Evolutionary conservation across 2,797 vertebrate genomes (phyloP).

Genomic region (Danio aesculapii): DNA sequence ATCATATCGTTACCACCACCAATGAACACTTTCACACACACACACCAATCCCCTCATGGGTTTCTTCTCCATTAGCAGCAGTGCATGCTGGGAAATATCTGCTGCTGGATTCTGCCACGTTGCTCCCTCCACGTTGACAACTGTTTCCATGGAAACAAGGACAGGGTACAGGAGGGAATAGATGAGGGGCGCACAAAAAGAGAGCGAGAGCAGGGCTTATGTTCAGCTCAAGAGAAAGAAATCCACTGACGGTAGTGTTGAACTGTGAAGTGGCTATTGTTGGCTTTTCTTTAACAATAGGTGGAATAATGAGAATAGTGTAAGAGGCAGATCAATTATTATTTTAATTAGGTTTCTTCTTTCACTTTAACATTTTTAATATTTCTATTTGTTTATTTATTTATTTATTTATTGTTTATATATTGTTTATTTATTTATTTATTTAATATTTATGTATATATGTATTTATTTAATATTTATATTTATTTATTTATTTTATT

Average conservation of each 20-base stretch:
- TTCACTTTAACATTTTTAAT: too few species aligned
- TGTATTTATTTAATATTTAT: too few species aligned
- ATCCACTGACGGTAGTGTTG: constrained; percentile 44
- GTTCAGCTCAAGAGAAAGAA: constrained; percentile 34
- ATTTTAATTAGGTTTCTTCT: too few species aligned
- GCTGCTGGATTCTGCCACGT: constrained; percentile 58
- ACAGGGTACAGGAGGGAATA: constrained; percentile 13
- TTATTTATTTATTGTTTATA: too few species aligned
- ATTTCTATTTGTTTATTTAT: too few species aligned
- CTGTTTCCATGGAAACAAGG: constrained; percentile 64
- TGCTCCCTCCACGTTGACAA: constrained; percentile 56
- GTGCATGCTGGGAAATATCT: constrained; percentile 63
- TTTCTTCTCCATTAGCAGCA: constrained; percentile 43
- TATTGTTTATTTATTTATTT: too few species aligned
- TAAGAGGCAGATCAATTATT: not conserved
- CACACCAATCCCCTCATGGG: constrained; percentile 33
- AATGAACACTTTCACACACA: constrained; percentile 1
- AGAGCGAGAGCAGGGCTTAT: not conserved
- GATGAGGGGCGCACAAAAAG: constrained; percentile 29
- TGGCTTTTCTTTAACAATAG: constrained; percentile 20
- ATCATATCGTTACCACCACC: constrained; percentile 17
- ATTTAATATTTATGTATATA: too few species aligned
- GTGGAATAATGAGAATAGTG: not conserved
- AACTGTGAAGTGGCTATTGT: constrained; percentile 45
- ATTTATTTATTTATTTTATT: too few species aligned